phyloP scores from a whole-genome alignment of 2,888 invertebrate genomes.

The Yponomeuta evonymella region DNA sequence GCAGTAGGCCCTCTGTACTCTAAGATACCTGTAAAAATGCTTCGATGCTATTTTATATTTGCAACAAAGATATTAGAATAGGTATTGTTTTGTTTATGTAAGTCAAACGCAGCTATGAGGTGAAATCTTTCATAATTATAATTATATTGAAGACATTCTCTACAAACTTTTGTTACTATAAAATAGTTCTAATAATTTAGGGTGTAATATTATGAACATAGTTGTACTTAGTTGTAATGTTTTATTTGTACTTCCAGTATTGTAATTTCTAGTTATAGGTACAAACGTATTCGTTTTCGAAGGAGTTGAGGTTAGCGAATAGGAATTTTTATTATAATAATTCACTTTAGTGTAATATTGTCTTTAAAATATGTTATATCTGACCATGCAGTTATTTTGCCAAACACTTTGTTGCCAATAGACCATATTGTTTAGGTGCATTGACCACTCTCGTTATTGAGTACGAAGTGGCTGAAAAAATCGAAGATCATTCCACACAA shows the following conservation, averaged over 20 bases:
- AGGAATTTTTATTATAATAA: slow-evolving; percentile 5
- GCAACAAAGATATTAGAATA: slow-evolving; percentile 15
- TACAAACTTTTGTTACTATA: slow-evolving; percentile 9
- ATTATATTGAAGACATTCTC: slow-evolving; percentile 12
- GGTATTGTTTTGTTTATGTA: slow-evolving; percentile 10
- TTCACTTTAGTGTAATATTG: not conserved
- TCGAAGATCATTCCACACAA: not conserved
- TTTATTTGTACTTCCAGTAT: slow-evolving; percentile 16
- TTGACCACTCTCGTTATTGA: not conserved
- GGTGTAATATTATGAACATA: slow-evolving; percentile 7
- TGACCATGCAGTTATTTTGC: not conserved
- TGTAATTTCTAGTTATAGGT: slow-evolving; percentile 15
- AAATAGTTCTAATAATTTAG: not conserved
- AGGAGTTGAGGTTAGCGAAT: not conserved
- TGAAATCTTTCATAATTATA: slow-evolving; percentile 9
- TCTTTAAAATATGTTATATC: not conserved
- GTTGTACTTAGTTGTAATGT: not conserved
- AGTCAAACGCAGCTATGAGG: slow-evolving; percentile 14
- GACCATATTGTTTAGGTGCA: not conserved
- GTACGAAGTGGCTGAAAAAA: not conserved
- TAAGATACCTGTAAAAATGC: slow-evolving; percentile 7
- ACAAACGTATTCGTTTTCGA: slow-evolving; percentile 13
- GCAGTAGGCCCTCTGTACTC: slow-evolving; percentile 1
- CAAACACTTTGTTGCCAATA: not conserved
- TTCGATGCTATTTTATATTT: slow-evolving; percentile 12